Conservation (phyloP, 2,113 vertebrate species). For the Hystrix cristata region DNA sequence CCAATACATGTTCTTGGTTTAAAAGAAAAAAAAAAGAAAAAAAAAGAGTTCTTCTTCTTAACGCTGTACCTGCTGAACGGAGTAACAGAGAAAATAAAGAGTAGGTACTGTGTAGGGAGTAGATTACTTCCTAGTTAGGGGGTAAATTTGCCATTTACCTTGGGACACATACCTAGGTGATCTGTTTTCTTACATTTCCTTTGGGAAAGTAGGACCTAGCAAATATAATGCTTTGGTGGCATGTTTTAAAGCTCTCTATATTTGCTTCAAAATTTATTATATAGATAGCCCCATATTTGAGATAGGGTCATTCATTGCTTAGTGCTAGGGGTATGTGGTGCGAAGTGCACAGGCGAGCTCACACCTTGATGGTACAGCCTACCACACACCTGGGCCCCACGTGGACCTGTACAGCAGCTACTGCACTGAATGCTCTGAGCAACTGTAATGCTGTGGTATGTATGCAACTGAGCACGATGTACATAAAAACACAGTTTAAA, state of each 20-base stretch:
- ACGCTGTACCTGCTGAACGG: neutral
- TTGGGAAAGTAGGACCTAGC: slow-evolving; percentile 20
- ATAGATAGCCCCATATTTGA: neutral
- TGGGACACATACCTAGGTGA: neutral
- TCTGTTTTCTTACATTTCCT: slow-evolving; percentile 41
- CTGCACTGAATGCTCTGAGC: neutral
- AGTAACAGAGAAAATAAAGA: slow-evolving; percentile 36
- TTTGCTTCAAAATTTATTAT: slow-evolving; percentile 16
- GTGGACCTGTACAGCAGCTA: neutral
- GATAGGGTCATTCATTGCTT: neutral
- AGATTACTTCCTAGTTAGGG: neutral
- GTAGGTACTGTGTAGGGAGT: slow-evolving; percentile 8
- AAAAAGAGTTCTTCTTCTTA: neutral
- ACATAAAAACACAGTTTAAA: neutral
- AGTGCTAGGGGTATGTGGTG: too few relatives aligned
- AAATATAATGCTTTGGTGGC: neutral
- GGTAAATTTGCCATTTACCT: slow-evolving; percentile 37
- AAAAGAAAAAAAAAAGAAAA: too few relatives aligned
- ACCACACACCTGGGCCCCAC: too few relatives aligned
- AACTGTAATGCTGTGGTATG: neutral
- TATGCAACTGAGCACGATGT: neutral
- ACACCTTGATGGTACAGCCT: too few relatives aligned
- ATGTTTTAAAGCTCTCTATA: neutral
- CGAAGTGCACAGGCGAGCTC: neutral
- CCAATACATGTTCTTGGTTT: too few relatives aligned